Conservation (phyloP, 1,140 invertebrate species). For the Scaptomyza montana region DNA sequence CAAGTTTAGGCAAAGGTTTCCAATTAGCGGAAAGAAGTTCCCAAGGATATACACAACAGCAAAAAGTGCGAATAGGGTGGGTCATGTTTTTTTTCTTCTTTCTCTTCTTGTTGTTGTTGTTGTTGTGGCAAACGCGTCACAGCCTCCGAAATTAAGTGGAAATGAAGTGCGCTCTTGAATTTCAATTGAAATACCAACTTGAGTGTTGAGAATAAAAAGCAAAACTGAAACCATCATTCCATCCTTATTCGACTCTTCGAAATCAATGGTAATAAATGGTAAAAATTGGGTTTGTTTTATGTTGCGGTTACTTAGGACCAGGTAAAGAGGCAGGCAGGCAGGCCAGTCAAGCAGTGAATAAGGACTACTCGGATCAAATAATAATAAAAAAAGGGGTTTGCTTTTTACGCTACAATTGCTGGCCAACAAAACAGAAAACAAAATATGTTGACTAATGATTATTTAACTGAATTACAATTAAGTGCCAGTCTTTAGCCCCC, state of each 20-base stretch:
- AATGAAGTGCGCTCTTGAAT: conserved; percentile 53
- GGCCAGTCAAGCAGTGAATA: background rate
- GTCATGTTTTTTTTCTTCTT: background rate
- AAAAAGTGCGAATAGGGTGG: background rate
- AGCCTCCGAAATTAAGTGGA: conserved; percentile 52
- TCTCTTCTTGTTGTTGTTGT: conserved; percentile 38
- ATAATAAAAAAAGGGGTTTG: conserved; percentile 16
- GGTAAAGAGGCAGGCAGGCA: background rate
- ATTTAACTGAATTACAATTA: conserved; percentile 81
- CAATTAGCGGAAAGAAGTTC: conserved; percentile 7
- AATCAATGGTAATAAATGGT: conserved; percentile 21
- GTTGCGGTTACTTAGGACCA: conserved; percentile 6
- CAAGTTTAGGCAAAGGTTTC: conserved; percentile 18
- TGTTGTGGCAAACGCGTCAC: conserved; percentile 27
- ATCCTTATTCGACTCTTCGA: background rate
- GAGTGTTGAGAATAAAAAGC: background rate
- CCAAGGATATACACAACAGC: background rate
- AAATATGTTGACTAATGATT: conserved; percentile 75
- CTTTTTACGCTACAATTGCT: background rate
- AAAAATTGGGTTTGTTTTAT: background rate
- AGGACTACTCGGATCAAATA: background rate
- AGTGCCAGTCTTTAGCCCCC: conserved; percentile 32
- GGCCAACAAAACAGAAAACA: background rate
- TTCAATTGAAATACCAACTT: conserved; percentile 35
- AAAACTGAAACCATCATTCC: background rate